Evolutionary conservation across 2,888 invertebrate genomes (phyloP), one percentile per base, ranked within the genome.

Genomic region (Meiosimyza decipiens): DNA sequence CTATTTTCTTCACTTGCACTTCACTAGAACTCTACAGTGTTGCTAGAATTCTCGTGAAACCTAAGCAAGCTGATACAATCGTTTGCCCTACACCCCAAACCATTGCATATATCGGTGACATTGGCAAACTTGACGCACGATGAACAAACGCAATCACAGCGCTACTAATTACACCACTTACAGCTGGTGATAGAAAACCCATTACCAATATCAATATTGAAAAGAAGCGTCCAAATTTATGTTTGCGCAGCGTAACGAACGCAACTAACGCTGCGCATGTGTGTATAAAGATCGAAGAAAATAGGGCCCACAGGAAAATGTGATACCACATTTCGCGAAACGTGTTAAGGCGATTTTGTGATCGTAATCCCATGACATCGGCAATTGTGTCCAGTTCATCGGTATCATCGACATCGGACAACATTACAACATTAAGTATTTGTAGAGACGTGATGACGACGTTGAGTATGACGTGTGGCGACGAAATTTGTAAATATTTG

Each of bases 301-400:
- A 95, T 83, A 98, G 89, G 74, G 96, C 95, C 97, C 97, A 98
- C 82, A 98, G 89, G 88, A 98, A 98, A 85, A 98, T 94, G 85
- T 96, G 95, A 87, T 97, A 97, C 97, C 97, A 98, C 94, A 98
- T 98, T 88, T 97, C 96, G 89, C 92, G 89, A 90, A 94, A 92
- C 74, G 91, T 92, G 85, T 91, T 91, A 79, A 93, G 88, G 72
- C 90, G 91, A 81, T 91, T 90, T 78, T 89, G 90, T 75, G 92
- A 89, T 76, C 91, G 91, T 78, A 93, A 87, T 79, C 91, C 91
- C 81, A 93, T 89, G 83, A 93, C 92, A 88, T 92, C 91, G 79
- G 90, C 90, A 80, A 93, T 90, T 73, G 92, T 91, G 87, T 92
- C 92, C 82, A 92, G 89, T 85, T 91, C 86, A 80, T 84, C 90